Conservation (phyloP, 2,888 invertebrate species). For the Lamellibrachia satsuma region DNA sequence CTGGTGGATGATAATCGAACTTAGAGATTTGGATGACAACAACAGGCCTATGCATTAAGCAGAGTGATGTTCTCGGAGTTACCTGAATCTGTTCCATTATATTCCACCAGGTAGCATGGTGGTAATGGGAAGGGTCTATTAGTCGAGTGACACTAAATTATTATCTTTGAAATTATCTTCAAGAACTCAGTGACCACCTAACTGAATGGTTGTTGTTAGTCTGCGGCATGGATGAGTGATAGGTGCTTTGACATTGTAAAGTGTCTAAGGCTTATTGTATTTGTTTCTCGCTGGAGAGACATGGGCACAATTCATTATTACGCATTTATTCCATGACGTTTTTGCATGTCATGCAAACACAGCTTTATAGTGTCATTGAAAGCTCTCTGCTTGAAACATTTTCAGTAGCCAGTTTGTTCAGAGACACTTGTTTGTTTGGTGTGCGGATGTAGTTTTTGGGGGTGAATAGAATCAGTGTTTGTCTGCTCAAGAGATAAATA, state of each 20-base stretch:
- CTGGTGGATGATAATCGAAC: too few relatives aligned
- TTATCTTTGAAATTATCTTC: too few relatives aligned
- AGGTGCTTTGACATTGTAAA: neutral
- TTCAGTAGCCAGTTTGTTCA: neutral
- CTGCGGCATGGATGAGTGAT: neutral
- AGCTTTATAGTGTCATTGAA: neutral
- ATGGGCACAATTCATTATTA: neutral
- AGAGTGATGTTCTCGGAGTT: too few relatives aligned
- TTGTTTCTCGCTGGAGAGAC: neutral
- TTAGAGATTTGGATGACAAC: too few relatives aligned
- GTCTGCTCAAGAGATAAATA: neutral
- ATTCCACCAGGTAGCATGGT: too few relatives aligned
- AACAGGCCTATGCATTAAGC: too few relatives aligned
- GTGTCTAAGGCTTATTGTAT: neutral
- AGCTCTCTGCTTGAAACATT: neutral
- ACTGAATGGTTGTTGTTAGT: neutral
- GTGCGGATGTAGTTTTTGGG: neutral
- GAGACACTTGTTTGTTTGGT: neutral
- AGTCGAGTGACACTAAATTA: too few relatives aligned
- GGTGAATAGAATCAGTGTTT: neutral
- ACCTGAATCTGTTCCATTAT: too few relatives aligned
- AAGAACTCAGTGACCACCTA: neutral
- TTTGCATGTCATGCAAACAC: neutral
- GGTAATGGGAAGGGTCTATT: too few relatives aligned
- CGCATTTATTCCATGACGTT: slow-evolving; percentile 2